Evolutionary conservation across 2,888 invertebrate genomes (phyloP).

Genomic region (Strigamia transsilvanica): DNA sequence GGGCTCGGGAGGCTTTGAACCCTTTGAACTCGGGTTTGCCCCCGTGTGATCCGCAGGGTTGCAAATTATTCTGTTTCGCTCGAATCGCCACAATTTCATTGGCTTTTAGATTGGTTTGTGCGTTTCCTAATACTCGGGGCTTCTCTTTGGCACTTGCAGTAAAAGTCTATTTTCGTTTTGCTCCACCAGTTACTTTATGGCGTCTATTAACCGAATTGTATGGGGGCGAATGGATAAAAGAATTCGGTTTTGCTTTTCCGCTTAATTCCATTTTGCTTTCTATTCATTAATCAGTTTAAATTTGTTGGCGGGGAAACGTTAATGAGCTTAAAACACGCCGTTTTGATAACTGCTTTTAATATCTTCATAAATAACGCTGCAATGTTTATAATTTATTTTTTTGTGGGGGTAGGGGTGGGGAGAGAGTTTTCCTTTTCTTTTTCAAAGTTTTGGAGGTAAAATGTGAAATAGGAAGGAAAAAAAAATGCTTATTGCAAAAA

Average conservation of each 20-base stretch:
- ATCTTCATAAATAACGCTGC: too few species aligned
- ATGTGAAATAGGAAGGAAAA: not conserved
- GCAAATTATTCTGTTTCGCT: conserved; percentile 20
- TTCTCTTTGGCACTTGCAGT: conserved; percentile 8
- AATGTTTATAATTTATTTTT: too few species aligned
- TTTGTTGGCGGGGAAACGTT: not conserved
- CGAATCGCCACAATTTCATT: conserved; percentile 12
- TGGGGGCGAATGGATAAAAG: not conserved
- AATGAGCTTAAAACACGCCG: not conserved
- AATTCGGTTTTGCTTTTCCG: not conserved
- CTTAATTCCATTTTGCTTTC: not conserved
- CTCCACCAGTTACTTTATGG: conserved; percentile 14
- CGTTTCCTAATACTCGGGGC: conserved; percentile 13
- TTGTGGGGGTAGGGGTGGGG: too few species aligned
- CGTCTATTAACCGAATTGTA: not conserved
- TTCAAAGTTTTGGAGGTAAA: not conserved
- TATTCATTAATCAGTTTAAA: not conserved
- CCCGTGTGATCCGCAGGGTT: not conserved
- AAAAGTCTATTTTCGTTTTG: conserved; percentile 15
- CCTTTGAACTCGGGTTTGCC: not conserved
- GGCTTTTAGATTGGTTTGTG: conserved; percentile 1
- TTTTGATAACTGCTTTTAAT: too few species aligned
- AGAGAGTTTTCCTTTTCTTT: not conserved
- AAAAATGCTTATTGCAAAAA: too few species aligned
- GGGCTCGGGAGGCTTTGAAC: not conserved